Base-by-base conservation (phyloP, 2,797 vertebrate genomes). In the Dendrocincla fuliginosa region DNA sequence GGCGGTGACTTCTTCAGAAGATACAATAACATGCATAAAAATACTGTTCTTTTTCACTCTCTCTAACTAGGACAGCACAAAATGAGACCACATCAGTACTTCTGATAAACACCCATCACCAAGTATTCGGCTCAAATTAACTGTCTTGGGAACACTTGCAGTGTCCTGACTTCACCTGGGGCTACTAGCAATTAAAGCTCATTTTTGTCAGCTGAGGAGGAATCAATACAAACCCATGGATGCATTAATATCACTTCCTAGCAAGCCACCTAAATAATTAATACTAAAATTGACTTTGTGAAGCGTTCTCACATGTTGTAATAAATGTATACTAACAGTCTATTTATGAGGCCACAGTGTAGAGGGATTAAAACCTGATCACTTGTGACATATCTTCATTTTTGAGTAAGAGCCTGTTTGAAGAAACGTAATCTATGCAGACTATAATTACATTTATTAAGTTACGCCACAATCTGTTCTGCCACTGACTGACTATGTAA, bases 281-380 rank as follows among this genome's bases (percentile, higher is more conserved):
- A 81, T 83, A 92, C 57, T 89, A 83, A 65, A 95, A 90, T 82
- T 78, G 86, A 84, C 93, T 93, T 89, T 63, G 35, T 64, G 42
- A 90, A 74, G 25, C 9, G 6, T 75, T 93, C 44, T 94, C 32
- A 39, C 50, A 53, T 94, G 77, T 67, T 87, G 59, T 24, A 93
- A 83, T 75, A 90, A 95, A 93, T 84, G 39, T 80, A 59, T 78
- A 65, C 28, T 67, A 92, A 93, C 75, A 84, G 32, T 61, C 33
- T 86, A 57, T 78, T 94, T 57, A 67, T 4, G 18, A 93, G 39
- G 46, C 50, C 37, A 67, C 33, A 28, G 35, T 24, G 19, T 16
- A 84, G 71, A 86, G 81, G 16, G 64, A 87, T 91, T 94, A 94
- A 95, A 96, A 77, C 46, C 59, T 75, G 67, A 84, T 90, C 75